A percentile compares a stretch with the other conserved stretches of the same genome.
These are phyloP conservation scores for Ameiurus melas DNA, from an alignment of 2,113 vertebrate genomes.

Conservation along the genomic window DNA sequence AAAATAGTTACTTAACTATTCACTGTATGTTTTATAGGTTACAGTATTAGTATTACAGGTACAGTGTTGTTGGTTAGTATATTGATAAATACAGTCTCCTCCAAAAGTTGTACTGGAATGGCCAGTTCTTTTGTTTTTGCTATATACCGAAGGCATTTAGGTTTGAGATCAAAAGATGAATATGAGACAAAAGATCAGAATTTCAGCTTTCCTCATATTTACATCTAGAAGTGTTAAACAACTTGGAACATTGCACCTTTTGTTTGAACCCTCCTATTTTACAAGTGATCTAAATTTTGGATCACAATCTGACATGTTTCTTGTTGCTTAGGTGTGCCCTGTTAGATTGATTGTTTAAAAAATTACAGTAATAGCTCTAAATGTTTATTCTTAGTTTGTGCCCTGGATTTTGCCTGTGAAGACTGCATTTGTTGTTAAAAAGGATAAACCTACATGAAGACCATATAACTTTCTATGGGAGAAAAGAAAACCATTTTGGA, in stretches of 20 bases:
- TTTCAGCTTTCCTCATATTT: not conserved
- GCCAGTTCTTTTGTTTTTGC: not conserved
- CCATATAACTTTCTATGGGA: not conserved
- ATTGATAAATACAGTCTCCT: not conserved
- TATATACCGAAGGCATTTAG: not conserved
- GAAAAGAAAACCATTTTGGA: not conserved
- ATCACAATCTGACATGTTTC: too few species aligned
- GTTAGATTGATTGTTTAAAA: too few species aligned
- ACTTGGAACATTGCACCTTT: too few species aligned
- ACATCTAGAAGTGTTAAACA: too few species aligned
- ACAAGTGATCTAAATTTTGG: too few species aligned
- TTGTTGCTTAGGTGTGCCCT: too few species aligned
- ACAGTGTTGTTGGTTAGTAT: too few species aligned
- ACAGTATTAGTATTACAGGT: not conserved
- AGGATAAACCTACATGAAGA: not conserved
- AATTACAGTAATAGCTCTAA: not conserved
- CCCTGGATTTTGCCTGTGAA: not conserved
- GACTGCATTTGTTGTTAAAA: not conserved
- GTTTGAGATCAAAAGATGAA: not conserved
- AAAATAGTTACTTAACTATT: not conserved
- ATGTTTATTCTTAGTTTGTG: not conserved
- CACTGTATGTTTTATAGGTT: not conserved
- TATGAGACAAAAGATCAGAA: not conserved
- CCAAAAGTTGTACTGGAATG: not conserved
- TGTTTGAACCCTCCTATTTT: too few species aligned